These are phyloP conservation scores for Echinometra lucunter DNA, from an alignment of 53 echinoderm and acorn worm species.

Conservation along the genomic window DNA sequence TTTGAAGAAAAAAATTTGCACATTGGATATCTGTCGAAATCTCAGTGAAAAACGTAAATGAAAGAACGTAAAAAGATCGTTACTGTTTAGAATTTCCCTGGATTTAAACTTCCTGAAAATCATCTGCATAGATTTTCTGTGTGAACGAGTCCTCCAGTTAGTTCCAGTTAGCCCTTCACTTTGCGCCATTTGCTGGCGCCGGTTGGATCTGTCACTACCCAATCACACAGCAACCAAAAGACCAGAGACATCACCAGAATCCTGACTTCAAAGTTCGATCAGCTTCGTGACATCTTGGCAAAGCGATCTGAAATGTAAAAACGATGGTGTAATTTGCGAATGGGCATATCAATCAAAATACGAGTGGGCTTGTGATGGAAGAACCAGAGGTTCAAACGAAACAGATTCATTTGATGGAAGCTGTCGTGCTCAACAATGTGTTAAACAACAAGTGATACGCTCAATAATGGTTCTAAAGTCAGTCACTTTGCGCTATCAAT, in stretches of 20 bases:
- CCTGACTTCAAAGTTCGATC: slow-evolving; percentile 32
- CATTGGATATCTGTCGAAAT: too few species aligned
- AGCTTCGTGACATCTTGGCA: slow-evolving; percentile 8
- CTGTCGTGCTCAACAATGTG: not conserved
- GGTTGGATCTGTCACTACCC: slow-evolving; percentile 36
- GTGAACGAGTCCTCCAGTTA: not conserved
- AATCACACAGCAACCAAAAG: not conserved
- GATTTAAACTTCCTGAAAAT: not conserved
- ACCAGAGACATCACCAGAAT: not conserved
- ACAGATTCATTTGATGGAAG: not conserved
- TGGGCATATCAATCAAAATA: slow-evolving; percentile 50
- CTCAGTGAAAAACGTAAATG: too few species aligned
- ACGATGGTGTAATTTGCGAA: slow-evolving; percentile 8
- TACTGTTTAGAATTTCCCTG: not conserved
- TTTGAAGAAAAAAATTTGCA: too few species aligned
- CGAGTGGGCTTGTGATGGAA: slow-evolving; percentile 15
- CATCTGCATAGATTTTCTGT: not conserved
- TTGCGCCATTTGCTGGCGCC: not conserved
- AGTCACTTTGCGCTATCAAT: not conserved
- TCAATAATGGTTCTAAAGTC: not conserved
- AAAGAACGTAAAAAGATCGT: too few species aligned
- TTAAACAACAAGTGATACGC: slow-evolving; percentile 1
- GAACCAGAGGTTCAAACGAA: not conserved
- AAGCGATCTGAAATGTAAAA: slow-evolving; percentile 27
- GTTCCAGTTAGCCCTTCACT: slow-evolving; percentile 21